phyloP scores from a whole-genome alignment of 2,113 vertebrate genomes.

The Hippopotamus amphibius region DNA sequence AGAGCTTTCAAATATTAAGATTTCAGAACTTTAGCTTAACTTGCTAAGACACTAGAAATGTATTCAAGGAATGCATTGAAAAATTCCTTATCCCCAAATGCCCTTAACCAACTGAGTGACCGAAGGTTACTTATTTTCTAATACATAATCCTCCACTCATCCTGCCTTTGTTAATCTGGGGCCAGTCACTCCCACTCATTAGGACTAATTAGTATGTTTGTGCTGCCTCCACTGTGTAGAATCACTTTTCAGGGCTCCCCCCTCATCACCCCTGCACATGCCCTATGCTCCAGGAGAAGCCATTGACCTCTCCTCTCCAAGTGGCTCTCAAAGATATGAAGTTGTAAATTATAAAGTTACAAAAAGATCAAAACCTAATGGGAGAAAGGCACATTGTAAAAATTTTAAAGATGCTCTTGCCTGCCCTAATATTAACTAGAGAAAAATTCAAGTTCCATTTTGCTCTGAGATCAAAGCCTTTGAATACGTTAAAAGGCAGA shows the following conservation, averaged over 20 bases:
- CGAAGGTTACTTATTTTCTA: not conserved
- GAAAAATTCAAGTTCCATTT: conserved; percentile 9
- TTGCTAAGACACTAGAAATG: not conserved
- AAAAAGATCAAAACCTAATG: conserved; percentile 59
- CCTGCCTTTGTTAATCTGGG: not conserved
- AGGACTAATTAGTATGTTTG: not conserved
- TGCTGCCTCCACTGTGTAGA: rapidly evolving
- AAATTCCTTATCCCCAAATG: not conserved
- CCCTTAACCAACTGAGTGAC: not conserved
- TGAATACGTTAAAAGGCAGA: conserved; percentile 42
- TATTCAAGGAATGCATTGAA: not conserved
- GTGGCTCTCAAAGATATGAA: conserved; percentile 17
- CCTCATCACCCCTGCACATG: rapidly evolving
- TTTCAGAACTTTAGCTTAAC: not conserved
- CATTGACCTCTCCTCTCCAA: not conserved
- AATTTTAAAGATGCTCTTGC: not conserved
- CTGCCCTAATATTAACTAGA: not conserved
- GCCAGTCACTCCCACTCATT: not conserved
- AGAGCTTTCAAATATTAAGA: not conserved
- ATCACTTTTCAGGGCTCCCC: not conserved
- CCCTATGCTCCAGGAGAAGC: not conserved
- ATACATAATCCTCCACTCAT: not conserved
- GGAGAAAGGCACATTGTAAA: not conserved
- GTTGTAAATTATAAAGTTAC: conserved; percentile 49
- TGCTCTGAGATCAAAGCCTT: conserved; percentile 52